Evolutionary conservation across 2,888 invertebrate species (phyloP).

Genomic region (Lasius fuliginosus): DNA sequence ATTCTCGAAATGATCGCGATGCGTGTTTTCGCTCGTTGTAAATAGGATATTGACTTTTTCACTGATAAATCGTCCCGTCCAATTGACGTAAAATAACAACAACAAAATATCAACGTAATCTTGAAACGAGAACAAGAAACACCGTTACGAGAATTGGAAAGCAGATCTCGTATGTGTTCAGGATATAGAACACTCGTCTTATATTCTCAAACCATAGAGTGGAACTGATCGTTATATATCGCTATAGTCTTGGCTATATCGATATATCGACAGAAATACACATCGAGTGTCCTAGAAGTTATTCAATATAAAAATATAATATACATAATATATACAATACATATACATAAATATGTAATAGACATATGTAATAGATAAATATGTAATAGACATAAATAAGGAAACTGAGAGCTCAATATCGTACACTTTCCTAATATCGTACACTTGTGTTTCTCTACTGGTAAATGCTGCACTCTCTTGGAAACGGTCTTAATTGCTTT

Average conservation of each 20-base stretch:
- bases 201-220: neutral
- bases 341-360: no score
- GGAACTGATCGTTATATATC: neutral
- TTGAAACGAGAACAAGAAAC: constrained; percentile 32
- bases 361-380: no score
- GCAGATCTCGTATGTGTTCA: constrained; percentile 28
- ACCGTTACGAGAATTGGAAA: constrained; percentile 4
- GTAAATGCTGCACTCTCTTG: no score
- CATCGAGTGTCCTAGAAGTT: neutral
- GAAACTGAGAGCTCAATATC: no score
- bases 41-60: constrained; percentile 18
- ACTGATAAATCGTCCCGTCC: constrained; percentile 24
- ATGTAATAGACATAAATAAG: no score
- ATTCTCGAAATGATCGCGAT: constrained; percentile 25
- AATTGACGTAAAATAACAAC: constrained; percentile 11
- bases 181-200: neutral
- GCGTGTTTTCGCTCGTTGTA: neutral
- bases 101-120: constrained; percentile 40
- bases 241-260: constrained; percentile 1
- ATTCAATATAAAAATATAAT: neutral
- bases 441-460: no score
- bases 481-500: no score
- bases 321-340: neutral
- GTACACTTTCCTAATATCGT: no score
- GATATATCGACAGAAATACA: constrained; percentile 2